Base-by-base conservation (phyloP, 2,888 invertebrate genomes). In the Leptopilina drosophilae region DNA sequence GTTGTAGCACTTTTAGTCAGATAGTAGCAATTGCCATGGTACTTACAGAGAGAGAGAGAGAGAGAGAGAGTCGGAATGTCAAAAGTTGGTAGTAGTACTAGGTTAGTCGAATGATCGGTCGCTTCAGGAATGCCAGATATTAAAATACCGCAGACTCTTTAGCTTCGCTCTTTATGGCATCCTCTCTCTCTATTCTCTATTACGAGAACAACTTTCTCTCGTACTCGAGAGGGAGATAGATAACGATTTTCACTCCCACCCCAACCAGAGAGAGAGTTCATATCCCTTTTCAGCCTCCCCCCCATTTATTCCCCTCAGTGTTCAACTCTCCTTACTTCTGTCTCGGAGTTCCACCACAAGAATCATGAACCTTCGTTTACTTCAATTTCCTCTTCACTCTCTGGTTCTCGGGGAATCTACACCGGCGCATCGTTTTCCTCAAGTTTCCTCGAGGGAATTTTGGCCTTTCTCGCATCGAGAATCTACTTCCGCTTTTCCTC, bases 91-190 rank as follows among this genome's bases (percentile, higher is more conserved):
- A 20, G 53, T 69, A 73, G 73, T 73, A 56, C 33, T 73, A 73
- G 77, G 86, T 82, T 82, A 84, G 86, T 86, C 85, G 84, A 87
- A 89, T 87, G 88, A 90, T 89, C 88, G 88, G 87, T 87, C 89
- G 88, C 89, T 90, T 85, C 86, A 88, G 89, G 91, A 91, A 91
- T 91, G 91, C 86, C 87, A 88, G 91, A 91, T 91, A 91, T 91
- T 91, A 91, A 91, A 91, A 91, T 91, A 90, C 91, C 91, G 87
- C 87, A 89, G 89, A 87, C 89, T 88, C 89, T 87, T 85, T 79
- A 87, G 85, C 85, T 82, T 83, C 82, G 78, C 86, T 85, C 85
- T 85, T 85, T 82, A 80, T 78, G 77, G 83, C 82, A 81, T 77
- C 80, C 78, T 33, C 53, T 8, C 42, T 79, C 15, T 33, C 33